Evolutionary conservation across 1,140 invertebrate genomes (phyloP), one percentile per base, ranked within the genome.

Genomic region (Caenorhabditis latens): DNA sequence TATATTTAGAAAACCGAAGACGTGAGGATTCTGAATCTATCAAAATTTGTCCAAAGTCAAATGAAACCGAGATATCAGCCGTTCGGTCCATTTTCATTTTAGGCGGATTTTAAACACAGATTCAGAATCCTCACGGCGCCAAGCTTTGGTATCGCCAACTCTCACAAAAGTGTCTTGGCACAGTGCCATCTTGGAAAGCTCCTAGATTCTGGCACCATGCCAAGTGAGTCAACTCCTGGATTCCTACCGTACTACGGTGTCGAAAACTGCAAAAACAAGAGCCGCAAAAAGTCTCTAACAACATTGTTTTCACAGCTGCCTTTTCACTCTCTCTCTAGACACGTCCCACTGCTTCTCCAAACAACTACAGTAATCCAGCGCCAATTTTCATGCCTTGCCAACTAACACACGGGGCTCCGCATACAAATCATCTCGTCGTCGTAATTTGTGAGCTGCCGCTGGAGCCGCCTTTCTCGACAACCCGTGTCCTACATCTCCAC

Each of bases 281-380:
- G 7, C 32, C 57, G 6, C 8, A 63, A 63, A 63, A 32, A 11
- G 8, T 71, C 11, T 43, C 13, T 16, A 13, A 43, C 42, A 43
- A 71, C 67, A 71, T 16, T 79, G 71, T 79, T 79, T 79, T 79
- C 46, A n/a, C 71, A 79, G 71, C 71, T 79, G 71, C 46, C n/a
- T n/a, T n/a, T n/a, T 79, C 8, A n/a, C 7, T 46, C n/a, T 46
- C n/a, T 46, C 9, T 79, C n/a, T 14, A 19, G 0, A 21, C 24
- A 11, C 24, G 19, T 40, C 61, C 2, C 21, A 63, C 9, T 32
- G 19, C 13, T 19, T 11, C 11, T 4, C 14, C 43, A 21, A 79
- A 21, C 65, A 71, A 46, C 67, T 71, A 71, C 67, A 42, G 67
- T 71, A 71, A n/a, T 71, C 61, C 46, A 50, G 71, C 21, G 71